Evolutionary conservation across 1,140 invertebrate species (phyloP).

Genomic region (Hycleus phaleratus): DNA sequence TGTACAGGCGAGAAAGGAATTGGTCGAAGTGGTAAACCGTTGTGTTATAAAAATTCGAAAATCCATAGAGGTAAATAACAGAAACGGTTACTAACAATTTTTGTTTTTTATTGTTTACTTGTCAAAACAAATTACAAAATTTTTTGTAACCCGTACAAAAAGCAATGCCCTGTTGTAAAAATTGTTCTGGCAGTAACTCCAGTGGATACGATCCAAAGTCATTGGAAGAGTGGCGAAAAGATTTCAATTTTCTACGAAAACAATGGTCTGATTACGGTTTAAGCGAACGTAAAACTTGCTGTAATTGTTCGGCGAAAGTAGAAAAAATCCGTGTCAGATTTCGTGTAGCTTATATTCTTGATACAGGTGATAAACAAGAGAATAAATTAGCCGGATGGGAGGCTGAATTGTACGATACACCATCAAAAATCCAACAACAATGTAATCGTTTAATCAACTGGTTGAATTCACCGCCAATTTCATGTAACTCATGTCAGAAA

Average conservation of each 20-base stretch:
- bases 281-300: background rate
- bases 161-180: background rate
- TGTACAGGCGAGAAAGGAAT: slow-evolving; percentile 81
- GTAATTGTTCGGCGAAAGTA: background rate
- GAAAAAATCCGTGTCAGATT: slow-evolving; percentile 20
- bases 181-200: no score
- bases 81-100: no score
- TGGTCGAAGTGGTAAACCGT: slow-evolving; percentile 55
- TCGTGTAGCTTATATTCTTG: slow-evolving; percentile 26
- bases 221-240: slow-evolving; percentile 10
- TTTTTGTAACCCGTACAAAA: no score
- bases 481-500: no score
- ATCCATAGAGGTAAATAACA: slow-evolving; percentile 63
- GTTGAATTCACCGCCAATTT: slow-evolving; percentile 9
- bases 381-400: slow-evolving; percentile 24
- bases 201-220: background rate
- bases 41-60: slow-evolving; percentile 66
- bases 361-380: slow-evolving; percentile 17
- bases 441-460: slow-evolving; percentile 25
- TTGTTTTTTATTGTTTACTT: no score
- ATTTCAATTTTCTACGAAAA: slow-evolving; percentile 8
- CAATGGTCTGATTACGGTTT: slow-evolving; percentile 8
- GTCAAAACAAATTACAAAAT: no score
- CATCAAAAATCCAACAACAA: slow-evolving; percentile 22
- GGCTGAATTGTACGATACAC: slow-evolving; percentile 28